Conservation (phyloP, 2,888 invertebrate species). For the Physocephala rufipes region DNA sequence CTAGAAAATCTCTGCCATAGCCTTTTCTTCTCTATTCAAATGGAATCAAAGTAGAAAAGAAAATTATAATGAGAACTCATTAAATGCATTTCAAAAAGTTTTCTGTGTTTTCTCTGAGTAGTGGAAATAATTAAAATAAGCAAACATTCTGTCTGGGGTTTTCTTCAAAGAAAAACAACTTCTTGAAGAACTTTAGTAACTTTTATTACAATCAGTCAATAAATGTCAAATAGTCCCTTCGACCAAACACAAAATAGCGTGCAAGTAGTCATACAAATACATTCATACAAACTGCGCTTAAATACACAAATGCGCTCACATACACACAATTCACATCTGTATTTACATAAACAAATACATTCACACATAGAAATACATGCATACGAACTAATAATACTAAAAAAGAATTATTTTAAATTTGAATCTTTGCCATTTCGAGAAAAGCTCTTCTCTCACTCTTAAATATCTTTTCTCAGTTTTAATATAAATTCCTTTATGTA, state of each 20-base stretch:
- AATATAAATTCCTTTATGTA: no score
- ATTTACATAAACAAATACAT: no score
- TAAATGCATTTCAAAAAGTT: no score
- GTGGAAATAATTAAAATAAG: neutral
- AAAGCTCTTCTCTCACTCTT: neutral
- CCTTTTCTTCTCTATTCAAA: no score
- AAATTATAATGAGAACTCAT: no score
- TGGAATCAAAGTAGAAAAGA: no score
- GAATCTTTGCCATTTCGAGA: neutral
- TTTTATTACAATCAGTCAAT: slow-evolving; percentile 11
- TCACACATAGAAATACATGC: neutral
- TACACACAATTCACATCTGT: neutral
- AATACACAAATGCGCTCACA: neutral
- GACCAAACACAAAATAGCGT: no score
- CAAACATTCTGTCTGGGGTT: neutral
- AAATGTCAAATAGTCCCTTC: slow-evolving; percentile 30
- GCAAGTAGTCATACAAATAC: neutral
- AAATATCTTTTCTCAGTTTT: no score
- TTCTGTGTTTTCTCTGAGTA: no score
- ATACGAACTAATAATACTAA: neutral
- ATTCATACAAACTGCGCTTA: neutral
- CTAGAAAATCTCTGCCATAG: no score
- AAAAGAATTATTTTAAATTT: neutral
- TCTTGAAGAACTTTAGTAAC: neutral
- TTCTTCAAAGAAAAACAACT: neutral